A percentile compares a stretch with the other conserved stretches of the same genome.
Evolutionary conservation across 2,888 invertebrate genomes (phyloP).

Genomic region (Synanthedon andrenaeformis): DNA sequence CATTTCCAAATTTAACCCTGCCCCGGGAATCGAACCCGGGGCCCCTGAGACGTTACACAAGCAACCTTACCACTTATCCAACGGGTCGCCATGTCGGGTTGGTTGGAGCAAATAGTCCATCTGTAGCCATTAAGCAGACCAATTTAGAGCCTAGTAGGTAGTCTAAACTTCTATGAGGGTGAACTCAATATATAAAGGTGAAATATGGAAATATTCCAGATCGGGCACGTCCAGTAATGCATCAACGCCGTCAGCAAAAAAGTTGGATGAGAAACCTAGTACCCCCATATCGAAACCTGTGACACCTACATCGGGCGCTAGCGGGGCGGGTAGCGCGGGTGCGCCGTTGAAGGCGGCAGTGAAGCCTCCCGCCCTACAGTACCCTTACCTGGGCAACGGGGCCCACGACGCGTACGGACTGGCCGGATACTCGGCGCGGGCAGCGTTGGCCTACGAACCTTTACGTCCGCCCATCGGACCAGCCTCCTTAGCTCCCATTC

Average conservation of each 20-base stretch:
- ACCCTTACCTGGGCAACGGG: conserved; percentile 72
- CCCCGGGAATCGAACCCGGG: too few relatives aligned
- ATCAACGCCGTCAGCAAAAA: conserved; percentile 90
- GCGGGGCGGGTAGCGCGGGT: conserved; percentile 71
- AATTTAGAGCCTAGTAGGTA: too few relatives aligned
- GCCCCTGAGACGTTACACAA: too few relatives aligned
- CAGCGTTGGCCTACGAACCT: conserved; percentile 62
- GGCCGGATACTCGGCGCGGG: conserved; percentile 63
- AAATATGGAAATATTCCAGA: conserved; percentile 33
- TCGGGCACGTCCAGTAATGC: conserved; percentile 92
- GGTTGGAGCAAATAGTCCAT: too few relatives aligned
- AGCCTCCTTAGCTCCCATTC: conserved; percentile 75
- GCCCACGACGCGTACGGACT: conserved; percentile 63
- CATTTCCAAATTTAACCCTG: too few relatives aligned
- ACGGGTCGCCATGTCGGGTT: too few relatives aligned
- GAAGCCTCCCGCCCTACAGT: conserved; percentile 72
- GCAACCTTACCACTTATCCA: too few relatives aligned
- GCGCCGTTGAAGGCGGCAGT: conserved; percentile 69
- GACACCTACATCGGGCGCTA: conserved; percentile 81
- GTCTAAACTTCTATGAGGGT: too few relatives aligned
- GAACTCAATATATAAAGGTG: too few relatives aligned
- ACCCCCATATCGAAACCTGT: conserved; percentile 93
- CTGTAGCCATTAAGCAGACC: too few relatives aligned
- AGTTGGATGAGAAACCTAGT: conserved; percentile 88
- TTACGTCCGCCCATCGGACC: conserved; percentile 63